Evolutionary conservation across 2,797 vertebrate species (phyloP), one percentile per base, ranked within the genome.

Genomic region (Oreonectes daqikongensis): DNA sequence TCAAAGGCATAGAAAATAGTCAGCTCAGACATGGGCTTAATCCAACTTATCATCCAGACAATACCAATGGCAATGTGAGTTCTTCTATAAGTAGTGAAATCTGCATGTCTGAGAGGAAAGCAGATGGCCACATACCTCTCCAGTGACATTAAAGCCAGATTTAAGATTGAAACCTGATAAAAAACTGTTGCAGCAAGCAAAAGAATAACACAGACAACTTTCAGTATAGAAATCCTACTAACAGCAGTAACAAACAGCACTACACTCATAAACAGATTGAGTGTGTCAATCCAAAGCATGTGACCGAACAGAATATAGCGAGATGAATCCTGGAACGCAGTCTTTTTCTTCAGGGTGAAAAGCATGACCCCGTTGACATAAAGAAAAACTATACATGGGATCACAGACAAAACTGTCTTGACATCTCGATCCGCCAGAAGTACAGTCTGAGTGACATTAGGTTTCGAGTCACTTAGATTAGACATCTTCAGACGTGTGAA

Each of bases 221-320:
- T 83, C 50, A 75, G 2, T 8, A 75, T 35, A 22, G 10, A 11
- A 24, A 75, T 24, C 20, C 73, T 59, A 15, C 74, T 68, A 26
- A 86, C 6, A 2, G 83, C 86, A 30, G 86, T 78, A 3, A 87
- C 2, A 72, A 86, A 88, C 35, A 90, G 20, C 42, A 88, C 0
- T 42, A 85, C 52, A 0, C 70, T 6, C 5, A 81, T 67, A 7
- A 75, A 46, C 24, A 75, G 73, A 46, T 75, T 4, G 26, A 67
- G 26, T 1, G 73, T 75, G 4, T 75, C 73, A 17, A 66, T 4
- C 64, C 73, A 68, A 35, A 92, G 89, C 82, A 93, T 79, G 60
- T 92, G 88, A 17, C 80, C 83, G 42, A 92, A 91, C 4, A 92
- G 84, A 50, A 91, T 79, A n/a, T 90, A 91, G 0, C 86, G 87